These are phyloP conservation scores for Hipparchia semele DNA, from an alignment of 2,888 invertebrate species.

Conservation along the genomic window DNA sequence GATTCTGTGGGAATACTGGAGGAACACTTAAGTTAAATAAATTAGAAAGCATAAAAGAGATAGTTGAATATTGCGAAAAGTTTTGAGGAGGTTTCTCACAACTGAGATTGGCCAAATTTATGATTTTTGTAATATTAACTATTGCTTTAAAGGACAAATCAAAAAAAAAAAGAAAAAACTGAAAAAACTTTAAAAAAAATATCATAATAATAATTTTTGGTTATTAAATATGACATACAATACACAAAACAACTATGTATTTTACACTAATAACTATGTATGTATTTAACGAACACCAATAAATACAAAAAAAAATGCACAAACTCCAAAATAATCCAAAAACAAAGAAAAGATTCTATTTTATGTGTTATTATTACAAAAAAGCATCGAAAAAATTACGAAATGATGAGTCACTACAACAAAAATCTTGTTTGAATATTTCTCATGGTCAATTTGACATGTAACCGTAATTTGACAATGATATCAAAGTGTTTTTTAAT, in stretches of 20 bases:
- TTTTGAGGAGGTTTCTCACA: slow-evolving; percentile 8
- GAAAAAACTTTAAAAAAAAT: too few relatives aligned
- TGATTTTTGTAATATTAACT: too few relatives aligned
- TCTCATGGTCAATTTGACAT: slow-evolving; percentile 75
- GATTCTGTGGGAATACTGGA: slow-evolving; percentile 41
- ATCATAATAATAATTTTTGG: too few relatives aligned
- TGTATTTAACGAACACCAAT: too few relatives aligned
- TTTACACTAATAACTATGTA: too few relatives aligned
- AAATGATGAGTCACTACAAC: slow-evolving; percentile 45
- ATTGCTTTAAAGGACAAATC: too few relatives aligned
- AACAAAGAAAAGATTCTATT: too few relatives aligned
- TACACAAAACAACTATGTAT: too few relatives aligned
- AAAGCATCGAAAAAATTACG: slow-evolving; percentile 35
- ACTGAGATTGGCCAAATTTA: not conserved
- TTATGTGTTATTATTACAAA: slow-evolving; percentile 18
- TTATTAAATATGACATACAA: too few relatives aligned
- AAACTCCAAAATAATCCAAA: too few relatives aligned
- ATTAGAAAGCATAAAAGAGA: slow-evolving; percentile 13
- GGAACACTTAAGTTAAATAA: slow-evolving; percentile 13
- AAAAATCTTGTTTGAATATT: slow-evolving; percentile 56
- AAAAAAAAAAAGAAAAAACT: too few relatives aligned
- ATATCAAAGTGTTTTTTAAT: slow-evolving; percentile 63
- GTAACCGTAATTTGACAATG: slow-evolving; percentile 55
- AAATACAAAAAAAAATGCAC: too few relatives aligned
- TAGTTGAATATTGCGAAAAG: not conserved